Evolutionary conservation across 1,140 invertebrate genomes (phyloP).

Genomic region (Armadillidium nasatum): DNA sequence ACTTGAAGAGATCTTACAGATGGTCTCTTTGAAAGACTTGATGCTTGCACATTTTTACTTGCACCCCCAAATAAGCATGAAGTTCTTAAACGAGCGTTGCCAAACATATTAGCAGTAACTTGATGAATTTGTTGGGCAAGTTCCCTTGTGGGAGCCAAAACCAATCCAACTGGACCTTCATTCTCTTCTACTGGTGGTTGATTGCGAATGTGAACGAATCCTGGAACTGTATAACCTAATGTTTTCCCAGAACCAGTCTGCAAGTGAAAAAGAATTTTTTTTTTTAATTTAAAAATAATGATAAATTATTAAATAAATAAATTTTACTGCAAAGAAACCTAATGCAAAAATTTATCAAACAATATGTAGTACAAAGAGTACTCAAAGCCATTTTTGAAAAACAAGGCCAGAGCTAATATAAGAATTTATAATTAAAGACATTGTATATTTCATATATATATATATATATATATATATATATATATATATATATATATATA

Average conservation of each 20-base stretch:
- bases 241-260: constrained; percentile 43
- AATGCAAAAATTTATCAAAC: no score
- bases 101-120: constrained; percentile 53
- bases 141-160: constrained; percentile 88
- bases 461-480: no score
- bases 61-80: not conserved
- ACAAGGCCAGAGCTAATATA: no score
- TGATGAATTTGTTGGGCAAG: constrained; percentile 92
- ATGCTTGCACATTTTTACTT: not conserved
- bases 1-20: not conserved
- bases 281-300: no score
- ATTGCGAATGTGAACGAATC: constrained; percentile 85
- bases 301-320: no score
- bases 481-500: no score
- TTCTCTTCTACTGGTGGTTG: constrained; percentile 70
- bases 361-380: no score
- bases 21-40: not conserved
- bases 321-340: no score
- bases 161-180: constrained; percentile 83
- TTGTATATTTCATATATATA: no score
- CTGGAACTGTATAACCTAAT: constrained; percentile 56
- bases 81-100: not conserved
- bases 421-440: no score
- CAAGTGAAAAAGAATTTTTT: not conserved
- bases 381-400: no score